A percentile compares a stretch with the other conserved stretches of the same genome.
phyloP scores from a whole-genome alignment of 2,888 invertebrate genomes.

The Pedicia rivosa region DNA sequence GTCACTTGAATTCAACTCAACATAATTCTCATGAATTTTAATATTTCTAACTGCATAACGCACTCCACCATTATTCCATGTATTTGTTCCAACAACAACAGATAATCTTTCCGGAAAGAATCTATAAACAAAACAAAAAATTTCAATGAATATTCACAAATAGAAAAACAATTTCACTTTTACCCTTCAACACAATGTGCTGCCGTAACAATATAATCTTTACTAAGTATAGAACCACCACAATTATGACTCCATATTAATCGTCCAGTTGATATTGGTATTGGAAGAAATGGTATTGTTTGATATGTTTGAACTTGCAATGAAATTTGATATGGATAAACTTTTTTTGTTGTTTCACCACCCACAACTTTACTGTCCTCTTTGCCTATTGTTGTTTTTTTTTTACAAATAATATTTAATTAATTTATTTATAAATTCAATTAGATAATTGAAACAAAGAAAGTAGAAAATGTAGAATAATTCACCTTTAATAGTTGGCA shows the following conservation, averaged over 20 bases:
- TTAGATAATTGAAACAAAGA: too few relatives aligned
- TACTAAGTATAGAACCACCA: conserved; percentile 7
- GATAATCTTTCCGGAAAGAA: neutral
- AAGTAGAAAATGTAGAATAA: too few relatives aligned
- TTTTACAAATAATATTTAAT: too few relatives aligned
- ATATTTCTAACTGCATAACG: neutral
- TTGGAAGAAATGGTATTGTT: neutral
- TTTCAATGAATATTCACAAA: too few relatives aligned
- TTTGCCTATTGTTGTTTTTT: too few relatives aligned
- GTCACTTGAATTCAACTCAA: conserved; percentile 1
- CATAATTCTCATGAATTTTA: neutral
- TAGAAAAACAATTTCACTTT: too few relatives aligned
- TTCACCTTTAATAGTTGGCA: too few relatives aligned
- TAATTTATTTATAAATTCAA: too few relatives aligned
- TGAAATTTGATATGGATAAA: neutral
- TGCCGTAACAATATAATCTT: conserved; percentile 5
- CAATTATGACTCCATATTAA: conserved; percentile 7
- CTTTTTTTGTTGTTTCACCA: neutral
- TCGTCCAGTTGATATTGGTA: neutral
- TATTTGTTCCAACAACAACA: neutral
- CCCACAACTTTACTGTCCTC: too few relatives aligned
- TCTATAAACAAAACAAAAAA: too few relatives aligned
- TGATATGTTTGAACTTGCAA: neutral
- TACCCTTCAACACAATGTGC: conserved; percentile 9
- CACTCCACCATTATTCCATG: neutral